Percentiles rank a stretch among this genome's conserved stretches.
Evolutionary conservation across 2,113 vertebrate genomes (phyloP).

Genomic region (Actenoides hombroni): DNA sequence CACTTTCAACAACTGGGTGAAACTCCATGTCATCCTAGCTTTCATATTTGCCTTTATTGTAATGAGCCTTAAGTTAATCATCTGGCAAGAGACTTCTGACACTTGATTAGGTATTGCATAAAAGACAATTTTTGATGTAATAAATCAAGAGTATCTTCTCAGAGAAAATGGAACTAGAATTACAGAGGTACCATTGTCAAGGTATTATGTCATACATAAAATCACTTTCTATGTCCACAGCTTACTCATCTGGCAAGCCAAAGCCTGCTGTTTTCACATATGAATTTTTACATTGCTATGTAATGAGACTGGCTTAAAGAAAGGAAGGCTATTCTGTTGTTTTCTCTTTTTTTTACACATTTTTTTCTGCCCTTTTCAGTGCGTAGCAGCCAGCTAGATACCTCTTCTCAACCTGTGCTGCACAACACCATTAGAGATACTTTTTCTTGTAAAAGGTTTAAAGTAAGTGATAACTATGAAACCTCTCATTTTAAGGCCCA

Average conservation of each 20-base stretch:
- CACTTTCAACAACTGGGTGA: background rate
- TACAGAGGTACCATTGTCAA: background rate
- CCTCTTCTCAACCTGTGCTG: background rate
- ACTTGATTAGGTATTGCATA: background rate
- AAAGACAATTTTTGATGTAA: background rate
- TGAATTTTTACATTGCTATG: background rate
- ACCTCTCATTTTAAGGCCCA: background rate
- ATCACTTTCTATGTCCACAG: background rate
- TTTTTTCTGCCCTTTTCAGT: background rate
- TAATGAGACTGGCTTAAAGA: background rate
- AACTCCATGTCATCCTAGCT: background rate
- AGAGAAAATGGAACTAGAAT: background rate
- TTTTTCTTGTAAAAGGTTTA: background rate
- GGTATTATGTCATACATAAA: background rate
- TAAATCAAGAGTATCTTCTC: background rate
- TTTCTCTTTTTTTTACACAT: fast-evolving
- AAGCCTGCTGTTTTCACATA: background rate
- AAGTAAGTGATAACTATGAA: background rate
- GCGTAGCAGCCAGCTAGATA: background rate
- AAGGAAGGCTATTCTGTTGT: fast-evolving
- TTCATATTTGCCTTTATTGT: background rate
- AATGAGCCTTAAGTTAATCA: background rate
- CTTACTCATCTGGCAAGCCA: background rate
- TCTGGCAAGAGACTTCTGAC: fast-evolving
- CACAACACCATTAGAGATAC: background rate